phyloP scores from a whole-genome alignment of 2,113 vertebrate genomes.

The Tachuris rubrigastra region DNA sequence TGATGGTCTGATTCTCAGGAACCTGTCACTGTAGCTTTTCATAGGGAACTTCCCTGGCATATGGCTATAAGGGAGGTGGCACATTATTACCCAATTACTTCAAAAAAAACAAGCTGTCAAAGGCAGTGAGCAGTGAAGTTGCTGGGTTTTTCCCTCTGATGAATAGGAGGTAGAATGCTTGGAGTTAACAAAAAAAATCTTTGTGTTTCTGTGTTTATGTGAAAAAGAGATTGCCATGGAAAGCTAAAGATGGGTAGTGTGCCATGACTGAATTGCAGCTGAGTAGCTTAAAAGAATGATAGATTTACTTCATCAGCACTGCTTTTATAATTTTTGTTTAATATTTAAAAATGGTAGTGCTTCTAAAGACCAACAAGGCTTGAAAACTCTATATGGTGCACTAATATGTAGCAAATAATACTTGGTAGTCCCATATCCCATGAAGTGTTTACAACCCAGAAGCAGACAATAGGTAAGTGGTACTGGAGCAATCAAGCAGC shows the following conservation, averaged over 20 bases:
- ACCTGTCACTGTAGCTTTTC: neutral
- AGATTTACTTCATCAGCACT: neutral
- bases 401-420: neutral
- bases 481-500: neutral
- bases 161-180: neutral
- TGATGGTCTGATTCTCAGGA: neutral
- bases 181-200: neutral
- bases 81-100: neutral
- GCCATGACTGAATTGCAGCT: neutral
- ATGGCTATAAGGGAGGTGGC: neutral
- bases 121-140: neutral
- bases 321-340: neutral
- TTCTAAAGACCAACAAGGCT: neutral
- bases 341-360: neutral
- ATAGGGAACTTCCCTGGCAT: constrained; percentile 20
- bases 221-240: neutral
- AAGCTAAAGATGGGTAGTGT: neutral
- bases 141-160: neutral
- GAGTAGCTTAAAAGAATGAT: neutral
- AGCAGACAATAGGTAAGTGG: neutral
- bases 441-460: neutral
- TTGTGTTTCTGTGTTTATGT: neutral
- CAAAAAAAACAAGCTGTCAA: neutral
- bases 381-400: neutral
- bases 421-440: neutral